Conservation (phyloP, 2,797 vertebrate species). For the Limosa lapponica region DNA sequence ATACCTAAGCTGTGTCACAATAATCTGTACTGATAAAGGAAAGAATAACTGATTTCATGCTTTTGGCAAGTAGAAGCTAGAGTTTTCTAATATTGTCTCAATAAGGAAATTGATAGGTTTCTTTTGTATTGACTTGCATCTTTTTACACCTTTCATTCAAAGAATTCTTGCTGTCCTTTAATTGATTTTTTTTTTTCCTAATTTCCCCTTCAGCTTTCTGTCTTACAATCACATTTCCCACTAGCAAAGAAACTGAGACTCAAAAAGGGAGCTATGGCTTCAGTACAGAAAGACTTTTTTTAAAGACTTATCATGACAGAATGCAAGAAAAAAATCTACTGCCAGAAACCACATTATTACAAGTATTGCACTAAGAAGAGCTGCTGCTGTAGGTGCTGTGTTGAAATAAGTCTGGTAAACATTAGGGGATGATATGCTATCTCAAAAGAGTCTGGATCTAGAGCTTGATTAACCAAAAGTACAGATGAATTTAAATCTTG, state of each 20-base stretch:
- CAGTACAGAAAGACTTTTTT: background rate
- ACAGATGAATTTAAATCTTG: background rate
- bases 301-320: background rate
- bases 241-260: background rate
- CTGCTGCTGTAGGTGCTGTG: background rate
- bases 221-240: slow-evolving; percentile 2
- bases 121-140: slow-evolving; percentile 15
- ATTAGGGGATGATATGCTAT: background rate
- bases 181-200: background rate
- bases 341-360: background rate
- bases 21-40: slow-evolving; percentile 42
- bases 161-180: slow-evolving; percentile 9
- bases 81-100: slow-evolving; percentile 36
- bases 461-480: background rate
- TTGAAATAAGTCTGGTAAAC: background rate
- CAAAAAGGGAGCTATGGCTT: background rate
- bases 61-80: slow-evolving; percentile 13
- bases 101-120: slow-evolving; percentile 47
- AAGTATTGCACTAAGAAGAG: background rate
- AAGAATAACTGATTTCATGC: slow-evolving; percentile 38
- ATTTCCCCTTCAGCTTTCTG: slow-evolving; percentile 10
- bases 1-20: slow-evolving; percentile 14
- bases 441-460: background rate
- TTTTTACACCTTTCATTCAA: background rate
- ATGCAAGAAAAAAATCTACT: background rate